Evolutionary conservation across 2,888 invertebrate genomes (phyloP).

Genomic region (Chrysotoxum bicinctum): DNA sequence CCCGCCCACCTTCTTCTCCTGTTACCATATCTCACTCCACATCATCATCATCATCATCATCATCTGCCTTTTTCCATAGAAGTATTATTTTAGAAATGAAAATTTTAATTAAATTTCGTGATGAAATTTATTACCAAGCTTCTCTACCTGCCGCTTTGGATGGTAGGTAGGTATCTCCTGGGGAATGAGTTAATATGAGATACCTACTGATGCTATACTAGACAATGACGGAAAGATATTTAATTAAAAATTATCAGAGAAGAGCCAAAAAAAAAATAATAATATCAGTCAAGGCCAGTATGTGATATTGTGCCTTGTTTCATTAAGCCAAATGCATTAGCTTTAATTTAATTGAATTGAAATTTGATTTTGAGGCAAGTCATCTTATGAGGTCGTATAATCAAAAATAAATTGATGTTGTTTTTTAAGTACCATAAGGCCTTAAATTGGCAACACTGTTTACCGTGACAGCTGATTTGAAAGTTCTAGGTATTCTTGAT

Average conservation of each 20-base stretch:
- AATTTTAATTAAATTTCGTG: conserved; percentile 72
- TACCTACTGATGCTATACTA: conserved; percentile 46
- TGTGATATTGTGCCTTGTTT: conserved; percentile 20
- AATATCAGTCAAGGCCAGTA: conserved; percentile 59
- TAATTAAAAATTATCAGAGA: conserved; percentile 65
- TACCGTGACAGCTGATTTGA: too few relatives aligned
- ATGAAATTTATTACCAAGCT: conserved; percentile 68
- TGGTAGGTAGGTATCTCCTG: conserved; percentile 50
- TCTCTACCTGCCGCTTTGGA: conserved; percentile 60
- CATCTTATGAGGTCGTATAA: not conserved
- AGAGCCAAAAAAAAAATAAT: not conserved
- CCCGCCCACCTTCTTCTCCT: not conserved
- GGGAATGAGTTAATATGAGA: conserved; percentile 64
- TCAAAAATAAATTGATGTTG: too few relatives aligned
- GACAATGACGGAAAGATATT: conserved; percentile 59
- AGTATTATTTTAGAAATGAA: conserved; percentile 71
- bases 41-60: conserved; percentile 13
- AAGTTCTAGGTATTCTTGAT: too few relatives aligned
- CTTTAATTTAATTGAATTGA: conserved; percentile 39
- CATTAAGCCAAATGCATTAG: conserved; percentile 23
- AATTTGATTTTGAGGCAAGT: not conserved
- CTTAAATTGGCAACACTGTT: too few relatives aligned
- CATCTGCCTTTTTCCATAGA: conserved; percentile 15
- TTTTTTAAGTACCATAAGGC: too few relatives aligned
- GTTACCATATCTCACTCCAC: not conserved